Conservation (phyloP, 2,888 invertebrate genomes). For the Abrostola triplasia region DNA sequence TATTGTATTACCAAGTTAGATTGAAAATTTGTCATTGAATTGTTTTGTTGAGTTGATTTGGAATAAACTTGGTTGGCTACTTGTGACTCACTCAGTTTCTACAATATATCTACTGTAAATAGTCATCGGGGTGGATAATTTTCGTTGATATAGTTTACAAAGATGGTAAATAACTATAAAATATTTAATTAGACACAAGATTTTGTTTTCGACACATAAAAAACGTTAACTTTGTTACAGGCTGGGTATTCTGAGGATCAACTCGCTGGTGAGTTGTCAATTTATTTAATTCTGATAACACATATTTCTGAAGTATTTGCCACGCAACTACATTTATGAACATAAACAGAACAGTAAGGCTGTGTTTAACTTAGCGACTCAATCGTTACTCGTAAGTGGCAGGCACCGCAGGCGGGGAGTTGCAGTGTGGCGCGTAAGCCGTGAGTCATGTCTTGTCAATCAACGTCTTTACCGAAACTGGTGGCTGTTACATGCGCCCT, state of each 20-base stretch:
- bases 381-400: slow-evolving; percentile 6
- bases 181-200: neutral
- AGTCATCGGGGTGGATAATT: neutral
- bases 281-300: slow-evolving; percentile 38
- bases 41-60: slow-evolving; percentile 16
- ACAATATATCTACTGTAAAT: neutral
- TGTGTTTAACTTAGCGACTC: slow-evolving; percentile 8
- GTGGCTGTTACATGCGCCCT: slow-evolving; percentile 84
- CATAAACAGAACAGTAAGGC: slow-evolving; percentile 5
- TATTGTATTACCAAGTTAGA: neutral
- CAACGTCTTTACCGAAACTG: slow-evolving; percentile 84
- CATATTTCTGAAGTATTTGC: neutral
- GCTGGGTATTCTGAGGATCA: slow-evolving; percentile 97
- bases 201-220: neutral
- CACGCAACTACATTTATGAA: slow-evolving; percentile 6
- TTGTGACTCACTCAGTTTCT: slow-evolving; percentile 18
- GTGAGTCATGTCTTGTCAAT: slow-evolving; percentile 85
- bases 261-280: slow-evolving; percentile 94
- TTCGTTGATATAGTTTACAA: neutral
- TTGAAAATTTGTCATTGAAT: slow-evolving; percentile 15
- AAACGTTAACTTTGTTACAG: slow-evolving; percentile 80
- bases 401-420: slow-evolving; percentile 39
- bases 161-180: slow-evolving; percentile 22
- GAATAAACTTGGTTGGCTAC: slow-evolving; percentile 1
- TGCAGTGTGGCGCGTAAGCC: slow-evolving; percentile 58